These are phyloP conservation scores for Cephus sareptanus DNA, from an alignment of 2,888 invertebrate genomes.

Conservation along the genomic window DNA sequence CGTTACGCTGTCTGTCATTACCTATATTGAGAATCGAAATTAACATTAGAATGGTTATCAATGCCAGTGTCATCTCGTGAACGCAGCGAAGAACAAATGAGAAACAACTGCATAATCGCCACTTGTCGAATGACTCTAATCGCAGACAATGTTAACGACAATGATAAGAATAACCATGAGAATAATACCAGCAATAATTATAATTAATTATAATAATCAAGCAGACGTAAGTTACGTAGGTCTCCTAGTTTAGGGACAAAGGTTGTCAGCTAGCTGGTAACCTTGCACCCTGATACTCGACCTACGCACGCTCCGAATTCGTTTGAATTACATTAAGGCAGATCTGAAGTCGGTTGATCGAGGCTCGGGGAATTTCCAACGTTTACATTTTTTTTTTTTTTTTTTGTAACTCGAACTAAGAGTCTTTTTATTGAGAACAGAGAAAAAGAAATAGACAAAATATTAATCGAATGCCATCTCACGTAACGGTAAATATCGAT, in stretches of 20 bases:
- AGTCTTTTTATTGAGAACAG: background rate
- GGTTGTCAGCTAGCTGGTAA: background rate
- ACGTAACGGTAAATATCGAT: background rate
- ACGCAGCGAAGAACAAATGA: background rate
- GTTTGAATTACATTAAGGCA: background rate
- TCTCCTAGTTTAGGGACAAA: background rate
- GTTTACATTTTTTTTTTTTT: too few species aligned
- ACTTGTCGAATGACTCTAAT: background rate
- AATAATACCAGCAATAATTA: background rate
- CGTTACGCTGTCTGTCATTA: background rate
- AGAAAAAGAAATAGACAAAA: background rate
- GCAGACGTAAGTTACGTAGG: background rate
- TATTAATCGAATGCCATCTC: background rate
- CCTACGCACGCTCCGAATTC: background rate
- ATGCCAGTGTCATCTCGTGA: background rate
- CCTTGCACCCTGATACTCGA: background rate
- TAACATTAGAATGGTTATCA: background rate
- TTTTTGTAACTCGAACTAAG: background rate
- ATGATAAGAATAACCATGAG: background rate
- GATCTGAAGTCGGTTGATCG: background rate
- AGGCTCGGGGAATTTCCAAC: background rate
- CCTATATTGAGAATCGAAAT: background rate
- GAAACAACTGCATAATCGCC: background rate
- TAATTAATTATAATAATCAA: background rate
- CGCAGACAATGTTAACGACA: background rate